These are phyloP conservation scores for Hoplostethus mediterraneus DNA, from an alignment of 2,797 vertebrate species.

Conservation along the genomic window DNA sequence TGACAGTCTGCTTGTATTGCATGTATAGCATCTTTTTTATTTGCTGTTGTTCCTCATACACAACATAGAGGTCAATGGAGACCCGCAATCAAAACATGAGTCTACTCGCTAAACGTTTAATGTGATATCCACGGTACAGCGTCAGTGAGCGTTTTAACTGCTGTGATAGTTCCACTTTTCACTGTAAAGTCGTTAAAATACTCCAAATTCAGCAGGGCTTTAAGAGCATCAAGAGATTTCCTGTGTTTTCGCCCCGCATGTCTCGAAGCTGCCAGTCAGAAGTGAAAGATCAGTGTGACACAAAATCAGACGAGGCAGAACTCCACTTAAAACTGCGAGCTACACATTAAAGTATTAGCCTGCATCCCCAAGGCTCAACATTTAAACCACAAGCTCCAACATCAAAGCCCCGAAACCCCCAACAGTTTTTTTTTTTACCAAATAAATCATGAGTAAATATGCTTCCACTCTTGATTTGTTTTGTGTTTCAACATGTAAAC, in stretches of 20 bases:
- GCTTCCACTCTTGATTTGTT: slow-evolving; percentile 34
- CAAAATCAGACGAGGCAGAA: slow-evolving; percentile 34
- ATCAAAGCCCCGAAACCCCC: slow-evolving; percentile 49
- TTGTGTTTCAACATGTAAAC: slow-evolving; percentile 39
- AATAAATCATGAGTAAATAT: slow-evolving; percentile 51
- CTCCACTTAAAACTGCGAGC: slow-evolving; percentile 12
- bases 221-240: slow-evolving; percentile 36
- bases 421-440: slow-evolving; percentile 39
- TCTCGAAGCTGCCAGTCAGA: slow-evolving; percentile 58
- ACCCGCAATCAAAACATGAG: not conserved
- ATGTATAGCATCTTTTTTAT: not conserved
- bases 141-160: slow-evolving; percentile 30
- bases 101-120: slow-evolving; percentile 4
- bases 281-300: slow-evolving; percentile 56
- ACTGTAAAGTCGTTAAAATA: slow-evolving; percentile 18
- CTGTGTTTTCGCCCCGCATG: slow-evolving; percentile 22
- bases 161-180: slow-evolving; percentile 1
- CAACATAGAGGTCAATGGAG: too few relatives aligned
- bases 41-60: not conserved
- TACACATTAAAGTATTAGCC: slow-evolving; percentile 16
- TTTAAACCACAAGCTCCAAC: slow-evolving; percentile 48
- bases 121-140: not conserved
- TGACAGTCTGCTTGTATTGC: not conserved
- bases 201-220: slow-evolving; percentile 29
- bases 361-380: slow-evolving; percentile 35